Evolutionary conservation across 2,113 vertebrate genomes (phyloP), one percentile per base, ranked within the genome.

Genomic region (Aythya baeri): DNA sequence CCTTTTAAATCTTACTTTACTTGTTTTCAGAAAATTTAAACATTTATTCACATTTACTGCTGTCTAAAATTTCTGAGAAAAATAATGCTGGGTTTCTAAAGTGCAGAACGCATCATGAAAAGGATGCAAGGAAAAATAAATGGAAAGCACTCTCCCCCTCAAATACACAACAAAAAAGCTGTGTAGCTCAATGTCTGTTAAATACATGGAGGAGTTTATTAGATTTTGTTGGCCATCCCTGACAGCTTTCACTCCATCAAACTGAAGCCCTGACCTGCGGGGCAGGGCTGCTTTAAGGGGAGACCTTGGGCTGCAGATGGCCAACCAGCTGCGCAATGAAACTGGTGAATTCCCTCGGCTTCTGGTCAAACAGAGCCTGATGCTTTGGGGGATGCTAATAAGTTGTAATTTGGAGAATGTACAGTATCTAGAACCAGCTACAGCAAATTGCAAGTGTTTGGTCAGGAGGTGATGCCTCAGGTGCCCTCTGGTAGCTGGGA

Each of bases 291-390:
- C 8, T 7, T 27, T 13, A 5, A n/a, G 52, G 15, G 9, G n/a
- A 25, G 63, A 16, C 41, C 44, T 3, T 0, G 1, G 49, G 73
- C 57, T 58, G 66, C 32, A 4, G 34, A 3, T 7, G 32, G 41
- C 8, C 22, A 3, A 0, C 17, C 0, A 21, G 41, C 41, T 10
- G n/a, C 1, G 3, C 73, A 7, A 3, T 9, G 2, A 1, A 23
- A 2, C 27, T 46, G 3, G 61, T 3, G 17, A 8, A 34, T 17
- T 29, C 58, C 41, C 46, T 36, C 2, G 26, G 2, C 3, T 32
- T 17, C 46, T 1, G 73, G 26, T 49, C 77, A 32, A 1, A 15
- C 34, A 8, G 63, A 50, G n/a, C 41, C 41, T 2, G 0, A 14
- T 17, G 82, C 67, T 68, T 6, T 20, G 23, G 49, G 38, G 22